Evolutionary conservation across 2,113 vertebrate genomes (phyloP).

Genomic region (mouse (Mus musculus)): DNA sequence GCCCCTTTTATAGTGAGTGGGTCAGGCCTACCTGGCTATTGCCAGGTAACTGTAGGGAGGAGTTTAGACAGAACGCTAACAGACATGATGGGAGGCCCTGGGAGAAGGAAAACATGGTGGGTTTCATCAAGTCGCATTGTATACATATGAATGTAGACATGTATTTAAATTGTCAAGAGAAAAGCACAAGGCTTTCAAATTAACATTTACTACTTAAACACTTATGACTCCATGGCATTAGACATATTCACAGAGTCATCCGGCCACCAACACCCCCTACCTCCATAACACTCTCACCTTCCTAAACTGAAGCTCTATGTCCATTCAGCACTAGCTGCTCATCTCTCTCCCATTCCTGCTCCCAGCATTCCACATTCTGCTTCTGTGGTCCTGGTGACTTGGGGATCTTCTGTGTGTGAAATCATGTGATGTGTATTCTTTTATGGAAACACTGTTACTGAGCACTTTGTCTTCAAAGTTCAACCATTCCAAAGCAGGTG

Average conservation of each 20-base stretch:
- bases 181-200: background rate
- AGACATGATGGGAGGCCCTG: background rate
- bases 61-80: too few relatives aligned
- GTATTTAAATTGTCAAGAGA: background rate
- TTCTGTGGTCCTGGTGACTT: background rate
- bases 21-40: too few relatives aligned
- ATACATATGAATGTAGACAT: background rate
- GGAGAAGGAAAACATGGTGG: background rate
- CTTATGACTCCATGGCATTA: background rate
- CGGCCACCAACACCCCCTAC: background rate
- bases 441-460: background rate
- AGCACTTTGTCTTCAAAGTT: background rate
- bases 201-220: background rate
- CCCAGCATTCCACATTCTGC: background rate
- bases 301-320: background rate
- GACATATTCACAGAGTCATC: background rate
- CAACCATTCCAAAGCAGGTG: background rate
- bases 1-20: too few relatives aligned
- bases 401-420: background rate
- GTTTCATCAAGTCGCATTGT: background rate
- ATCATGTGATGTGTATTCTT: background rate
- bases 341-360: background rate
- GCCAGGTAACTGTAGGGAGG: too few relatives aligned
- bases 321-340: too few relatives aligned
- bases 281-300: background rate